Conservation (phyloP, 2,113 vertebrate species). For the Pterocles gutturalis region DNA sequence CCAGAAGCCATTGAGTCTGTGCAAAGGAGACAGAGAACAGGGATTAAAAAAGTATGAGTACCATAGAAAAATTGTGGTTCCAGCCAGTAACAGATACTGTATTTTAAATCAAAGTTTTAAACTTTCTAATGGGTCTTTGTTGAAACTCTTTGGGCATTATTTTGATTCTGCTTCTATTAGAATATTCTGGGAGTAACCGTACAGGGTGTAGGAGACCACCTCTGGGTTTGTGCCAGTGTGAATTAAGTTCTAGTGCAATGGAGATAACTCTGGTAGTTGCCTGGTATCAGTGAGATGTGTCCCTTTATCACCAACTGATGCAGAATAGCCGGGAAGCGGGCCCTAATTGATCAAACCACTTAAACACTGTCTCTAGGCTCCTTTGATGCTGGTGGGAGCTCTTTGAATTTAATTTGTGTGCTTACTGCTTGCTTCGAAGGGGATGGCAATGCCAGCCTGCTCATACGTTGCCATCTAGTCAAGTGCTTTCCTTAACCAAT, state of each 20-base stretch:
- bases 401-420: background rate
- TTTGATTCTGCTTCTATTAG: background rate
- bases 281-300: background rate
- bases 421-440: background rate
- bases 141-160: background rate
- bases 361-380: background rate
- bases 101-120: background rate
- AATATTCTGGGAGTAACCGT: background rate
- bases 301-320: background rate
- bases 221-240: background rate
- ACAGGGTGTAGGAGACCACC: background rate
- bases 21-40: background rate
- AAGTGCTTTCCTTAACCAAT: background rate
- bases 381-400: background rate
- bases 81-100: background rate
- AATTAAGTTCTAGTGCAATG: background rate
- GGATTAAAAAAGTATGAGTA: background rate
- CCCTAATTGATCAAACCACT: background rate
- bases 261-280: background rate
- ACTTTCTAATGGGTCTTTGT: background rate
- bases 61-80: background rate
- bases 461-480: background rate
- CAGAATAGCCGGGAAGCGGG: background rate
- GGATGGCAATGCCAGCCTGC: background rate
- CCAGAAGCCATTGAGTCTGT: background rate